Evolutionary conservation across 1,140 invertebrate species (phyloP), one percentile per base, ranked within the genome.

Genomic region (Heliothis virescens): DNA sequence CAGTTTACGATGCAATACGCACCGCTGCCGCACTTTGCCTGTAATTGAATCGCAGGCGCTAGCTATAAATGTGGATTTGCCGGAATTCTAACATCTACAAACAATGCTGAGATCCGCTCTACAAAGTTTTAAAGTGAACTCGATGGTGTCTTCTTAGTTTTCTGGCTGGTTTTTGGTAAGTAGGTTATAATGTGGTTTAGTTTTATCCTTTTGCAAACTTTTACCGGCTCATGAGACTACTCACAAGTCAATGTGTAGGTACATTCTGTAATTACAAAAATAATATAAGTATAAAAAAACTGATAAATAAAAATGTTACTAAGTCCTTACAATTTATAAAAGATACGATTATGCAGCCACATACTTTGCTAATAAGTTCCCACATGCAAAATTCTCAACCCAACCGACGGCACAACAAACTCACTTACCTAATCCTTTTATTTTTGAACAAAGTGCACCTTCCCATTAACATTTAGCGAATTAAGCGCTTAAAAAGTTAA

Each of bases 11-110:
- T 88, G 88, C 87, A 89, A 89, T 89, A 90, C 89, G 89, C 89
- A 91, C 86, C 83, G 82, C 75, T 76, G 75, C 82, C 84, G 81
- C 85, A 89, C 86, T 91, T 92, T 92, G 90, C 91, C 82, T 79
- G 84, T 92, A 90, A 91, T 92, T 92, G 87, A 90, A 91, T 91
- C 73, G 87, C 89, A 92, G 91, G 91, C 88, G 90, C 83, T 91
- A 80, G 82, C 79, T 72, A 81, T 87, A 89, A 89, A 89, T 80
- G 83, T 82, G 82, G 88, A 85, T 86, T 88, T 85, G 80, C 75
- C 55, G 73, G 71, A 69, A 65, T 84, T 78, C 72, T 79, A 52
- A 76, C 60, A 76, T 48, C 59, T 34, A 72, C 63, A 82, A 82
- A 79, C 82, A 85, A 85, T 79, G 80, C 52, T 69, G 34, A 57